Conservation (phyloP, 1,140 invertebrate species). For the Formica selysi region DNA sequence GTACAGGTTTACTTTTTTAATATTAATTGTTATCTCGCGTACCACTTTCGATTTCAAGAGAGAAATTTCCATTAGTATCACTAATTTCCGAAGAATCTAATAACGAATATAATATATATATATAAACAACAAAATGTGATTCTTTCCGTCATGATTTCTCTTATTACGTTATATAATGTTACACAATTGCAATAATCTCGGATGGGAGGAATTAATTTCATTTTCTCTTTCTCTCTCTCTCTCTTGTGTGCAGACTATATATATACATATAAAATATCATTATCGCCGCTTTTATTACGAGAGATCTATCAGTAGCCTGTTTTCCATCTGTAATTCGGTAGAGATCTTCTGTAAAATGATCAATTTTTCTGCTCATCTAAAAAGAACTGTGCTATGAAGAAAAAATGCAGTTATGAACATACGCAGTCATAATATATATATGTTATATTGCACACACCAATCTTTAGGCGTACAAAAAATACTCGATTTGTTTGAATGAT, state of each 20-base stretch:
- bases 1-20: neutral
- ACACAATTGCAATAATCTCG: slow-evolving; percentile 7
- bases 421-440: neutral
- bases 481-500: neutral
- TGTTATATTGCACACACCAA: slow-evolving; percentile 35
- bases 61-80: slow-evolving; percentile 34
- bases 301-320: slow-evolving; percentile 21
- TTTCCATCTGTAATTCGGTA: slow-evolving; percentile 2
- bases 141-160: slow-evolving; percentile 19
- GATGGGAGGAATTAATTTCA: neutral
- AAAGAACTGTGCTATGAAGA: slow-evolving; percentile 31
- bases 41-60: slow-evolving; percentile 27
- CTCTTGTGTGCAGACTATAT: neutral
- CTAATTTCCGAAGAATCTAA: slow-evolving; percentile 58
- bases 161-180: slow-evolving; percentile 35
- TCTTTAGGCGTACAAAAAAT: slow-evolving; percentile 44
- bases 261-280: slow-evolving; percentile 26
- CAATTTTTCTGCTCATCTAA: slow-evolving; percentile 3
- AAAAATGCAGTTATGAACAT: slow-evolving; percentile 60
- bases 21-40: slow-evolving; percentile 16
- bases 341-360: slow-evolving; percentile 28
- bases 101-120: slow-evolving; percentile 46
- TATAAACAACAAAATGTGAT: slow-evolving; percentile 49
- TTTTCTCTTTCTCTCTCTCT: neutral
- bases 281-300: neutral